Base-by-base conservation (phyloP, 2,888 invertebrate genomes). In the Heliconius sara region DNA sequence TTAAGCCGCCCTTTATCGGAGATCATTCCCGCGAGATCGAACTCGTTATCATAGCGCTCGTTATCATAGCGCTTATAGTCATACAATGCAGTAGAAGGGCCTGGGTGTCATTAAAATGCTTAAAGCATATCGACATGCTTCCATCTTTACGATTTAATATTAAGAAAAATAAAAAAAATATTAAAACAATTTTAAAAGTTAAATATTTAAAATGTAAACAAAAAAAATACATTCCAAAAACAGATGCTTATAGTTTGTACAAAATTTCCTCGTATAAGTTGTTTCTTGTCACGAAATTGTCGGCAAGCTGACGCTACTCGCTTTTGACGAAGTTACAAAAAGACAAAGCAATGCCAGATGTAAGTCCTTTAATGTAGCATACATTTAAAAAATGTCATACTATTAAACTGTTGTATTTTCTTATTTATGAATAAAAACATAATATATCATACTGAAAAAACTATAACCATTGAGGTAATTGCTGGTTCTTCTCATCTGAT, bases 231-330 rank as follows among this genome's bases (percentile, higher is more conserved):
- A 22, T 27, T 19, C 39, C 25, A 73, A 39, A 67, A 73, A 30
- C 19, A 19, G 52, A 25, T 52, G 66, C 66, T 65, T 30, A 22
- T 67, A 76, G 76, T 76, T 76, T 66, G n/a, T 67, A 66, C 47
- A 30, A 76, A 76, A 67, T 52, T 76, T 65, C 43, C 30, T 43
- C 43, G 47, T 80, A 77, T 65, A 52, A 74, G 70, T 65, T 73
- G 75, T 80, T 80, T 76, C 80, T 78, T 78, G 72, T 75, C 70
- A 47, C 30, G 72, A 70, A 79, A 77, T 67, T 66, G 75, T 67
- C 78, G 66, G 74, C 81, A 79, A 81, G 81, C 81, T 81, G 81
- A 78, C 80, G 81, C 77, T 76, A 70, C 67, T n/a, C 65, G 66
- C 66, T 67, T 74, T 71, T 67, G 79, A 72, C 70, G 68, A 79